A percentile compares a stretch with the other conserved stretches of the same genome.
Conservation (phyloP, 2,113 vertebrate species). For the Syrrhaptes paradoxus region DNA sequence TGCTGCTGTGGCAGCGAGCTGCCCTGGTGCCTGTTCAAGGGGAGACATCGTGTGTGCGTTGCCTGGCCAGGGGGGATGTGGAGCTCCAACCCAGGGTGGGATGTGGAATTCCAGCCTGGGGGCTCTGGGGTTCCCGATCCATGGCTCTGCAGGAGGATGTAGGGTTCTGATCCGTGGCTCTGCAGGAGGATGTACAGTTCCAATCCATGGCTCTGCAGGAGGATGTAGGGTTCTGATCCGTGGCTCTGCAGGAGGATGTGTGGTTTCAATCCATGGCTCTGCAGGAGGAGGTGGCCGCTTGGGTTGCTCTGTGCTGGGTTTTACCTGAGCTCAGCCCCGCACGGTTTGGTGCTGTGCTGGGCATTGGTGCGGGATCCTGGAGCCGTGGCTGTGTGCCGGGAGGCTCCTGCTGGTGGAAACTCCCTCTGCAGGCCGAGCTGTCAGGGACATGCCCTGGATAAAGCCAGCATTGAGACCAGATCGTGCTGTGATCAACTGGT, state of each 20-base stretch:
- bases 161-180: background rate
- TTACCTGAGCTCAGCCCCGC: background rate
- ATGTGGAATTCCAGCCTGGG: background rate
- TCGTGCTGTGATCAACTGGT: background rate
- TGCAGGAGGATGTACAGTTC: too few relatives aligned
- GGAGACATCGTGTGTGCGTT: background rate
- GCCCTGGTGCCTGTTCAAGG: background rate
- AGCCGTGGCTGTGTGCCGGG: rapidly evolving
- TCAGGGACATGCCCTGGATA: too few relatives aligned
- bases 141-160: background rate
- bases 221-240: too few relatives aligned
- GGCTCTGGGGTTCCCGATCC: too few relatives aligned
- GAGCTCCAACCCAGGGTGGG: background rate
- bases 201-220: background rate
- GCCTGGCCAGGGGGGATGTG: rapidly evolving
- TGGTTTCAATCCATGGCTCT: background rate
- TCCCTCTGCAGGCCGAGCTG: conserved; percentile 8
- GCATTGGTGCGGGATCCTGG: background rate
- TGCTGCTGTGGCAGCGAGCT: background rate
- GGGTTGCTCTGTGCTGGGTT: background rate
- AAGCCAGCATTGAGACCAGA: background rate
- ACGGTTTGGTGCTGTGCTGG: background rate
- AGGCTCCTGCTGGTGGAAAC: background rate
- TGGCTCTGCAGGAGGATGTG: background rate
- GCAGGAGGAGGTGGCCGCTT: too few relatives aligned